Conservation (phyloP, 2,113 vertebrate species). For the Pituophis catenifer region DNA sequence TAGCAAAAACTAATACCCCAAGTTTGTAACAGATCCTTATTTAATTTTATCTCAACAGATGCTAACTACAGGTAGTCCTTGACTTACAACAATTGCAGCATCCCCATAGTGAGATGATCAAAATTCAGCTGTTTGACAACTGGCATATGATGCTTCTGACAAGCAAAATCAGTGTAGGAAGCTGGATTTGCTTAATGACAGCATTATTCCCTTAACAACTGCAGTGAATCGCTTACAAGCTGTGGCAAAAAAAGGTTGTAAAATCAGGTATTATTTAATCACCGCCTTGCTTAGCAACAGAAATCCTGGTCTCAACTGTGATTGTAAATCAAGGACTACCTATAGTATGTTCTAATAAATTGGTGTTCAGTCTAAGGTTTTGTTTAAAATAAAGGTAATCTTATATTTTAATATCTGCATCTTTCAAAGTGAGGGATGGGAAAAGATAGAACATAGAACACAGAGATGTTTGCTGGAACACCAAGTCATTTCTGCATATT, state of each 20-base stretch:
- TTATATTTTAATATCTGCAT: slow-evolving; percentile 86
- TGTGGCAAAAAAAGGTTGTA: background rate
- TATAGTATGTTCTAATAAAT: slow-evolving; percentile 85
- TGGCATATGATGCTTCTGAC: background rate
- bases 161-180: background rate
- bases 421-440: slow-evolving; percentile 68
- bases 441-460: slow-evolving; percentile 71
- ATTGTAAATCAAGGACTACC: background rate
- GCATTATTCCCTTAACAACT: background rate
- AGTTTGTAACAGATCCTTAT: slow-evolving; percentile 85
- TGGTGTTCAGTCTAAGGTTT: slow-evolving; percentile 86
- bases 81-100: background rate
- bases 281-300: background rate
- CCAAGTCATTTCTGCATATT: slow-evolving; percentile 56
- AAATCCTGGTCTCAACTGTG: background rate
- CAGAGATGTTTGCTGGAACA: slow-evolving; percentile 74
- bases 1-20: slow-evolving; percentile 71
- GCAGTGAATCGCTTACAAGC: background rate
- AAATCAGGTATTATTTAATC: background rate
- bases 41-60: slow-evolving; percentile 88
- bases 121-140: background rate
- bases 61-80: slow-evolving; percentile 61
- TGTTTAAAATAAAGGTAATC: slow-evolving; percentile 89
- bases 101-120: background rate
- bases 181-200: background rate